Conservation (phyloP, 2,797 vertebrate species). For the Squalus acanthias region DNA sequence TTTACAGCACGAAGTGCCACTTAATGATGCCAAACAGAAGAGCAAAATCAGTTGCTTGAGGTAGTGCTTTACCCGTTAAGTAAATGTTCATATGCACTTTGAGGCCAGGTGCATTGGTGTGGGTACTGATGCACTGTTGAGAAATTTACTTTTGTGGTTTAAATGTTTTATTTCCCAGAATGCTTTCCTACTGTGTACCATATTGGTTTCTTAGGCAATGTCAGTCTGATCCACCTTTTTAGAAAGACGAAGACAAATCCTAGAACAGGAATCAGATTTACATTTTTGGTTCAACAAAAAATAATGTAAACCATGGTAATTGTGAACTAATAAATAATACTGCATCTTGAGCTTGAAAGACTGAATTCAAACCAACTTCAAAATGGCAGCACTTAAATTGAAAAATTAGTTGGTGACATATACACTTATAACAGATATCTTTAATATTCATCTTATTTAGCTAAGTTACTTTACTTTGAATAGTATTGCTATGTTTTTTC, state of each 20-base stretch:
- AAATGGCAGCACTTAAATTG: no score
- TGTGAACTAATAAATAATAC: background rate
- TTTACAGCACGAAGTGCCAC: background rate
- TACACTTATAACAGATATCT: background rate
- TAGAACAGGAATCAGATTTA: background rate
- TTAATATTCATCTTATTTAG: background rate
- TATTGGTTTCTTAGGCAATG: background rate
- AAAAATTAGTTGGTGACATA: background rate
- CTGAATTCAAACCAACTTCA: background rate
- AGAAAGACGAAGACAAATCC: background rate
- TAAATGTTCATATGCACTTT: background rate
- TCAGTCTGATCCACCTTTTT: background rate
- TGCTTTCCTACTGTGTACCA: background rate
- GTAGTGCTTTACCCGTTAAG: background rate
- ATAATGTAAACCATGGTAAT: background rate
- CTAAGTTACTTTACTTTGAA: background rate
- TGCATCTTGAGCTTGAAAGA: background rate
- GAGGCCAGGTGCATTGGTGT: background rate
- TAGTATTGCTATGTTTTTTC: background rate
- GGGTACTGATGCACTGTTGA: background rate
- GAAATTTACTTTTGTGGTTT: background rate
- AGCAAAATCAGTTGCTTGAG: background rate
- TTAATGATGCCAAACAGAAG: background rate
- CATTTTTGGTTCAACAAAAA: background rate
- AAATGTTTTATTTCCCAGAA: background rate